These are phyloP conservation scores for Drosophila novamexicana DNA, from an alignment of 1,140 invertebrate species.

Conservation along the genomic window DNA sequence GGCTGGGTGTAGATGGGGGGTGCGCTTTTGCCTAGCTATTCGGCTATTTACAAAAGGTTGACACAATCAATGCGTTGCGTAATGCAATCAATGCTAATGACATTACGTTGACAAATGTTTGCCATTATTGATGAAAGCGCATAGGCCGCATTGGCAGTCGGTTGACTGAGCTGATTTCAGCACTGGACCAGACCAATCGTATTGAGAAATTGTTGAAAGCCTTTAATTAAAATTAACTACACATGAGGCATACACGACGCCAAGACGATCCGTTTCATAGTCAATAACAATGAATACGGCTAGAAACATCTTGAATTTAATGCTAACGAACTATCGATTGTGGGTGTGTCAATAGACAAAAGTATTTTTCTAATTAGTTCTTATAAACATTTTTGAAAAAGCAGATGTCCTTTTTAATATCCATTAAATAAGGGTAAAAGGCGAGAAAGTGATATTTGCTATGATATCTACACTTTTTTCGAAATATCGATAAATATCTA, in stretches of 20 bases:
- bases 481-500: too few relatives aligned
- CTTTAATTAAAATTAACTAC: slow-evolving; percentile 17
- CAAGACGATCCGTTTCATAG: too few relatives aligned
- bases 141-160: slow-evolving; percentile 20
- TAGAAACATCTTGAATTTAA: too few relatives aligned
- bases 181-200: background rate
- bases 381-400: too few relatives aligned
- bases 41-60: slow-evolving; percentile 73
- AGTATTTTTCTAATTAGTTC: too few relatives aligned
- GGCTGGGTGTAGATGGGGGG: slow-evolving; percentile 7
- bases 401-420: too few relatives aligned
- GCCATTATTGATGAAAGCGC: slow-evolving; percentile 79
- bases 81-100: slow-evolving; percentile 83
- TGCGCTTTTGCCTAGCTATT: slow-evolving; percentile 39
- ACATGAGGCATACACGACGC: background rate
- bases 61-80: slow-evolving; percentile 71
- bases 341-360: too few relatives aligned
- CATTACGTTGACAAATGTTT: slow-evolving; percentile 82
- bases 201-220: background rate
- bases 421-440: too few relatives aligned
- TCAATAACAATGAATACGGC: too few relatives aligned
- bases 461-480: too few relatives aligned
- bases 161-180: slow-evolving; percentile 33
- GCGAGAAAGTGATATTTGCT: too few relatives aligned
- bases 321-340: too few relatives aligned